A percentile compares a stretch with the other conserved stretches of the same genome.
Conservation (phyloP, 1,140 invertebrate species). For the Drosophila teissieri region DNA sequence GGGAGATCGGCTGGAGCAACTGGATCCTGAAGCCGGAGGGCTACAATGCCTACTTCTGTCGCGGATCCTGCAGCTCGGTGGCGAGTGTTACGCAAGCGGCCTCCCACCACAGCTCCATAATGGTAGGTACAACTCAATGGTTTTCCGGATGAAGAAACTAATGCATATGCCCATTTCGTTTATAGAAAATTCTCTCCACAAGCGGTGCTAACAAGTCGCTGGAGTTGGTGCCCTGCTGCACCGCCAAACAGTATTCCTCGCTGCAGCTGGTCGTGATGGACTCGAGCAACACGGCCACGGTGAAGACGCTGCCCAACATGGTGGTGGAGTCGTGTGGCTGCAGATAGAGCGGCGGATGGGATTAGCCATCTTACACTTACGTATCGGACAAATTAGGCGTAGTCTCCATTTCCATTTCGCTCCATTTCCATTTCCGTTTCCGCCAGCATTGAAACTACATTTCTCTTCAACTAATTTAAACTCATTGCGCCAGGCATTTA, state of each 20-base stretch:
- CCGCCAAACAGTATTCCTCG: conserved; percentile 90
- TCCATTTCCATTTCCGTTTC: conserved; percentile 7
- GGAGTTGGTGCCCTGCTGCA: conserved; percentile 91
- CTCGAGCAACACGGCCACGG: conserved; percentile 89
- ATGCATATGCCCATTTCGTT: conserved; percentile 76
- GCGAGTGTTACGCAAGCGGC: conserved; percentile 88
- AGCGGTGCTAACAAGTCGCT: conserved; percentile 83
- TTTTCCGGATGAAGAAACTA: neutral
- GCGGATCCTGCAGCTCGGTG: conserved; percentile 90
- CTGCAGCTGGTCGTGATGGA: conserved; percentile 90
- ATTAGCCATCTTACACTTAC: conserved; percentile 10
- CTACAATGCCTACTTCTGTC: conserved; percentile 94
- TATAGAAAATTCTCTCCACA: conserved; percentile 87
- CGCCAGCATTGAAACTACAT: no score
- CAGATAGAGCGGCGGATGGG: conserved; percentile 86
- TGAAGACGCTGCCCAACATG: conserved; percentile 92
- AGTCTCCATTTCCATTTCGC: conserved; percentile 24
- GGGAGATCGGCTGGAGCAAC: conserved; percentile 93
- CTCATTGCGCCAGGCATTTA: conserved; percentile 60
- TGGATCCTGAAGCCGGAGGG: conserved; percentile 93
- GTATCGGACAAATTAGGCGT: conserved; percentile 66
- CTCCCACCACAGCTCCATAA: conserved; percentile 89
- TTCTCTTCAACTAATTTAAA: conserved; percentile 62
- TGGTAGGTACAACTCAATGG: conserved; percentile 85
- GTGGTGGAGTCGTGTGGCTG: conserved; percentile 93